These are phyloP conservation scores for Tetrax tetrax DNA, from an alignment of 2,113 vertebrate genomes.

Conservation along the genomic window DNA sequence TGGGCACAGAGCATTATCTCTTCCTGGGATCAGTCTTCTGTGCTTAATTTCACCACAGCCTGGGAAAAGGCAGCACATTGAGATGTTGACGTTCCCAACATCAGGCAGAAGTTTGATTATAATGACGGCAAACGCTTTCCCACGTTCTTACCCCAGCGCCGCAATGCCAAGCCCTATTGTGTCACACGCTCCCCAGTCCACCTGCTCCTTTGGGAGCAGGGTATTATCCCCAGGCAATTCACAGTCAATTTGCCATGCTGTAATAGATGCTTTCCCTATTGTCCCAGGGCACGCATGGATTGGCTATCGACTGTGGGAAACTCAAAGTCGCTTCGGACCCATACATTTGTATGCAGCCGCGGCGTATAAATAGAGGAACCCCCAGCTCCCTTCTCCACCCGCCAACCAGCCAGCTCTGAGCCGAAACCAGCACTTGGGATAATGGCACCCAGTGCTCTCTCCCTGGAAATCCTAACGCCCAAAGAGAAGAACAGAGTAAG, in stretches of 20 bases:
- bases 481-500: conserved; percentile 75
- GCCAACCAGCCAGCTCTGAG: background rate
- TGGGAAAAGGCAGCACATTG: conserved; percentile 76
- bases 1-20: conserved; percentile 32
- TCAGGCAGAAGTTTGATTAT: conserved; percentile 68
- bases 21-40: conserved; percentile 12
- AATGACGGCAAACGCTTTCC: conserved; percentile 77
- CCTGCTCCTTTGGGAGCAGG: conserved; percentile 81
- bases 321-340: conserved; percentile 65
- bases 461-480: conserved; percentile 50
- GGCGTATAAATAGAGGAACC: conserved; percentile 67
- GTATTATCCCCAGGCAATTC: conserved; percentile 83
- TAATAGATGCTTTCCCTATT: conserved; percentile 80
- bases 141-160: conserved; percentile 69
- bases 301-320: conserved; percentile 83
- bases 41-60: conserved; percentile 10
- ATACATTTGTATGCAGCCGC: conserved; percentile 63
- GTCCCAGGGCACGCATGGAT: conserved; percentile 70
- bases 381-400: background rate
- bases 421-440: background rate
- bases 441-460: conserved; percentile 64
- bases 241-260: conserved; percentile 79
- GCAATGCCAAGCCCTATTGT: conserved; percentile 66
- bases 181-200: conserved; percentile 69
- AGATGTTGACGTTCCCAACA: conserved; percentile 58